Percentiles rank a stretch among this genome's conserved stretches.
Conservation (phyloP, 2,113 vertebrate species). For the crab-eating macaque (Macaca fascicularis) region T2T-MFA8v1.1 NC_088395.1:111254501-111255000, state of each 20-base stretch:
- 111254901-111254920: not conserved
- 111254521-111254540: not conserved
- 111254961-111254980: not conserved
- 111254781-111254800: not conserved
- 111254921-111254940: not conserved
- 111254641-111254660: not conserved
- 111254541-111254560: not conserved
- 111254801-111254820: not conserved
- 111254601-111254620: not conserved
- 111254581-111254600: not conserved
- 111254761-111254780: not conserved
- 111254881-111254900: conserved; percentile 7
- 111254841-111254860: conserved; percentile 10
- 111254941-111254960: not conserved
- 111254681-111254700: not conserved
- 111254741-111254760: not conserved
- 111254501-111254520: not conserved
- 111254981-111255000: conserved; percentile 21
- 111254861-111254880: not conserved
- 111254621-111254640: not conserved
- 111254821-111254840: conserved; percentile 37
- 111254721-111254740: not conserved
- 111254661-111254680: not conserved
- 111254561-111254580: not conserved
- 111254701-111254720: not conserved